Conservation (phyloP, 2,888 invertebrate genomes). For the Caenorhabditis macrosperma region DNA sequence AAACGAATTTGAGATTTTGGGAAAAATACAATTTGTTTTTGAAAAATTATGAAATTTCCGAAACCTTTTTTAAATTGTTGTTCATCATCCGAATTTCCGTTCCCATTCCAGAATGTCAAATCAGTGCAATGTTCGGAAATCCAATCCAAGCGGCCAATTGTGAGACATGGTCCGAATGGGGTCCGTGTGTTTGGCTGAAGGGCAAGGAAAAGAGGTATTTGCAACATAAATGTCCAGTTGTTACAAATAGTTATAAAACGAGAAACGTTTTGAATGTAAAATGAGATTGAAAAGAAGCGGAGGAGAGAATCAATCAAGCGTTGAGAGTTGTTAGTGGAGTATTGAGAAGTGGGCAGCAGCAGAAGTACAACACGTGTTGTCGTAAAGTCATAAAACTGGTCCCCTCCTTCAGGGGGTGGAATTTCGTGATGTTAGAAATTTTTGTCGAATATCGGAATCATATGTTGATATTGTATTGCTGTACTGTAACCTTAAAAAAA, state of each 20-base stretch:
- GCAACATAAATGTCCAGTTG: neutral
- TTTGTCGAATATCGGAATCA: too few relatives aligned
- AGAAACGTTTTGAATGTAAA: too few relatives aligned
- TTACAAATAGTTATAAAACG: neutral
- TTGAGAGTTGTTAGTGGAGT: neutral
- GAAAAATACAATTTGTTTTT: too few relatives aligned
- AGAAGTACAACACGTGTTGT: too few relatives aligned
- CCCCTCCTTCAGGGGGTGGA: neutral
- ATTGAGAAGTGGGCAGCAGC: too few relatives aligned
- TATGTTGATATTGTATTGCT: too few relatives aligned
- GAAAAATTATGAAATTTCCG: too few relatives aligned
- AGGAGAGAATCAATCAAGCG: neutral
- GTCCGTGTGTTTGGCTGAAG: slow-evolving; percentile 79
- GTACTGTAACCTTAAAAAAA: too few relatives aligned
- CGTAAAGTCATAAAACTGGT: neutral
- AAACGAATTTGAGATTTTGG: too few relatives aligned
- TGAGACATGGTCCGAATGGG: slow-evolving; percentile 77
- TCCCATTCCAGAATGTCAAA: slow-evolving; percentile 67
- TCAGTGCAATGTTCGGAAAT: slow-evolving; percentile 78
- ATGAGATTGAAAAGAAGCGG: neutral
- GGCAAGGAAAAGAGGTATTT: slow-evolving; percentile 68
- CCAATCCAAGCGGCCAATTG: slow-evolving; percentile 76
- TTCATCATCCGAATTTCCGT: neutral
- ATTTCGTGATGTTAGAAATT: too few relatives aligned
- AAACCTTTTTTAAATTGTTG: too few relatives aligned